Evolutionary conservation across 2,888 invertebrate genomes (phyloP).

Genomic region (Melikaiella ostensackeni): DNA sequence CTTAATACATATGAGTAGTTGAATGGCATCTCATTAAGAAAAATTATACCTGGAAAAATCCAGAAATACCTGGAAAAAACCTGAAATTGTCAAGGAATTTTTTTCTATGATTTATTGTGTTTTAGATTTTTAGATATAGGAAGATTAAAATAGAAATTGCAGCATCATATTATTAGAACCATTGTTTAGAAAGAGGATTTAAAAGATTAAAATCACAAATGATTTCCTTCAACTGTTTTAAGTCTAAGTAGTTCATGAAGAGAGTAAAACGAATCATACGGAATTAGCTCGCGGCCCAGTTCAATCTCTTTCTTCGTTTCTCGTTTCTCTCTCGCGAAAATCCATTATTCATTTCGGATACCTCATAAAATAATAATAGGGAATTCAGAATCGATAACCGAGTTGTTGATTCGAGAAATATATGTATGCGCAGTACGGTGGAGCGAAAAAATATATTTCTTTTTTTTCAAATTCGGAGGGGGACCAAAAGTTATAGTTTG

Average conservation of each 20-base stretch:
- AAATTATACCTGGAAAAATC: no score
- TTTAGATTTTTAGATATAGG: no score
- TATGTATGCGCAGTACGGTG: no score
- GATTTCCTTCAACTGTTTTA: background rate
- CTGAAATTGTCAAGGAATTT: no score
- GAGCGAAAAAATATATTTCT: no score
- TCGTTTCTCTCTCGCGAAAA: constrained; percentile 25
- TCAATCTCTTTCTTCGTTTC: constrained; percentile 44
- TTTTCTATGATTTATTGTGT: no score
- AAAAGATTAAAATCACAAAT: background rate
- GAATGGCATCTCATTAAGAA: no score
- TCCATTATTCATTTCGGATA: constrained; percentile 49
- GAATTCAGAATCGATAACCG: constrained; percentile 37
- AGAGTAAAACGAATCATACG: constrained; percentile 49
- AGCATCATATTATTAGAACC: background rate
- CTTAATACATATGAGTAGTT: no score
- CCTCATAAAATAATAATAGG: constrained; percentile 50
- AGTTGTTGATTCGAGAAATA: background rate
- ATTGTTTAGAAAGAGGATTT: constrained; percentile 3
- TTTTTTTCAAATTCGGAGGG: no score
- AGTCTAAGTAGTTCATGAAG: background rate
- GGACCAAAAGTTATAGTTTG: no score
- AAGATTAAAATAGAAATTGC: background rate
- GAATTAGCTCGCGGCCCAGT: constrained; percentile 60
- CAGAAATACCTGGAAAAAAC: no score